Percentiles rank a stretch among this genome's conserved stretches.
Conservation (phyloP, 1,140 invertebrate species). For the Eriocheir sinensis region DNA sequence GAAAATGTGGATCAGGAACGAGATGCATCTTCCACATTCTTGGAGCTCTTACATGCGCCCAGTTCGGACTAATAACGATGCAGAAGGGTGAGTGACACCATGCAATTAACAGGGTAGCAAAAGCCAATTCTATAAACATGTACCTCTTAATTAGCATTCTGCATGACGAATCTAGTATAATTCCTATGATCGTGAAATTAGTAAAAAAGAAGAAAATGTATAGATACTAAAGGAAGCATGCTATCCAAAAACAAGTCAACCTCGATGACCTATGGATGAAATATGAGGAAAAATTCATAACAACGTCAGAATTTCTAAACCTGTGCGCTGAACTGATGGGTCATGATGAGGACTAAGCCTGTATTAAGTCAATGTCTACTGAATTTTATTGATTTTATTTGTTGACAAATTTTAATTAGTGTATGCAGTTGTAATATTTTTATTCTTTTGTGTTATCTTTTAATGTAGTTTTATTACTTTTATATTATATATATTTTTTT, state of each 20-base stretch:
- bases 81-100: conserved; percentile 55
- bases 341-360: conserved; percentile 10
- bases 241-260: too few relatives aligned
- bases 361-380: neutral
- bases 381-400: neutral
- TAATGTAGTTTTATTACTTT: too few relatives aligned
- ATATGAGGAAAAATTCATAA: conserved; percentile 32
- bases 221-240: conserved; percentile 41
- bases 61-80: conserved; percentile 46
- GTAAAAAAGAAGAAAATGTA: conserved; percentile 6
- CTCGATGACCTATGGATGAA: too few relatives aligned
- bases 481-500: too few relatives aligned
- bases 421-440: neutral
- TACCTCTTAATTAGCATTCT: conserved; percentile 57
- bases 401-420: neutral
- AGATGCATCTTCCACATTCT: conserved; percentile 26
- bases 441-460: too few relatives aligned
- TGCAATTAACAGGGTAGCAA: conserved; percentile 12
- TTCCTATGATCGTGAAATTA: conserved; percentile 46
- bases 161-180: conserved; percentile 35
- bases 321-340: conserved; percentile 7
- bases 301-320: conserved; percentile 12
- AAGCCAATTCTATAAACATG: conserved; percentile 37
- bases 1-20: conserved; percentile 48
- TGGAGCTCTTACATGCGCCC: conserved; percentile 47